These are phyloP conservation scores for Hippocampus abdominalis DNA, from an alignment of 2,113 vertebrate genomes.

Conservation along the genomic window DNA sequence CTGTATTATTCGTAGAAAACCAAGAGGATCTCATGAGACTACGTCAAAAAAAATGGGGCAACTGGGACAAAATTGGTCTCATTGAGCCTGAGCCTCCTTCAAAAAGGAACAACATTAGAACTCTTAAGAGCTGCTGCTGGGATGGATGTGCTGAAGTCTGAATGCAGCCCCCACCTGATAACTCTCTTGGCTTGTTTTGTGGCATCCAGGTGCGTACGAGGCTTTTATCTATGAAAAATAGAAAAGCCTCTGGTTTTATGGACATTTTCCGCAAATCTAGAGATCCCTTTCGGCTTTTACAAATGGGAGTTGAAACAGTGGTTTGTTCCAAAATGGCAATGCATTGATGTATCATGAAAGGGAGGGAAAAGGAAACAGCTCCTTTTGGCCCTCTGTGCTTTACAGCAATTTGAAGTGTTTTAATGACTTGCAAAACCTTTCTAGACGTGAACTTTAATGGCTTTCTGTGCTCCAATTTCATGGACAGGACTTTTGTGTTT, in stretches of 20 bases:
- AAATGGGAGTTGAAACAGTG: constrained; percentile 29
- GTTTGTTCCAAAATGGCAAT: constrained; percentile 48
- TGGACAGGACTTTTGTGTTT: constrained; percentile 47
- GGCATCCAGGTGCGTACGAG: constrained; percentile 8
- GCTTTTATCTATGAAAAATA: constrained; percentile 23
- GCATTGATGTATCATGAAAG: constrained; percentile 42
- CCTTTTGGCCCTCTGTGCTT: constrained; percentile 33
- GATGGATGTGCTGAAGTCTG: constrained; percentile 36
- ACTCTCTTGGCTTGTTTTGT: constrained; percentile 31
- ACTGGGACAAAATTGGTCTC: constrained; percentile 41
- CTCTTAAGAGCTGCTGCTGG: constrained; percentile 48
- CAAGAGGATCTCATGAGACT: constrained; percentile 55
- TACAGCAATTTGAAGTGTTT: constrained; percentile 29
- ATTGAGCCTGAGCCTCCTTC: constrained; percentile 44
- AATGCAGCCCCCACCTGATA: constrained; percentile 42
- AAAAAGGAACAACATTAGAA: constrained; percentile 61
- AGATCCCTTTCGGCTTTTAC: constrained; percentile 50
- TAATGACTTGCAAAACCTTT: constrained; percentile 14
- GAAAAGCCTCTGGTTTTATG: constrained; percentile 49
- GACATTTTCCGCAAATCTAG: constrained; percentile 47
- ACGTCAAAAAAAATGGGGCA: constrained; percentile 44
- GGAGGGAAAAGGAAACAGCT: constrained; percentile 33
- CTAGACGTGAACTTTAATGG: constrained; percentile 22
- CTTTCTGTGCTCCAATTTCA: constrained; percentile 40
- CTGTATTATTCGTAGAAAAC: constrained; percentile 63